Evolutionary conservation across 1,140 invertebrate genomes (phyloP), one percentile per base, ranked within the genome.

Genomic region (Pseudomyrmex pallidus): DNA sequence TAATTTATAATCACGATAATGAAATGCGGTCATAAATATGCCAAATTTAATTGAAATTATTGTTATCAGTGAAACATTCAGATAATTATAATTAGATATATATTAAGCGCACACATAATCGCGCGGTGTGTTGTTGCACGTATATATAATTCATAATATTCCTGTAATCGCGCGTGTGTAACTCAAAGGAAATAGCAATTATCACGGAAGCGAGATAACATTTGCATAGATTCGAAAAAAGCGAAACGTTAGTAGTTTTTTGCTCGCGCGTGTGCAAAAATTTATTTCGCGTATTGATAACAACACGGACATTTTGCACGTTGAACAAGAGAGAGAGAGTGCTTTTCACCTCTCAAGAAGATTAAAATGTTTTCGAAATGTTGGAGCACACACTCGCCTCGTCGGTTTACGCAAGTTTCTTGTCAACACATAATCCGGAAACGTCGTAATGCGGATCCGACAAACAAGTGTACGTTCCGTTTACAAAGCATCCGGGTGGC

Each of bases 281-380:
- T 35, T 35, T 35, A 54, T 9, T n/a, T 66, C 2, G 17, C 15
- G 3, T 59, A 78, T 46, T 67, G 35, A 17, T 50, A 35, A 25
- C 8, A 50, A 72, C 70, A 50, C 0, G 3, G 0, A 52, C 12
- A 13, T 80, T 57, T 77, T 68, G 63, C 20, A 70, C 64, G 59
- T 66, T 0, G 22, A 35, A 48, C 59, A 62, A 76, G 66, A 62
- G 67, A 80, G 59, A 73, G n/a, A n/a, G n/a, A n/a, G n/a, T 80
- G 56, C 56, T 48, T 52, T 83, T 85, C 35, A 59, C 25, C 73
- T 50, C 72, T 48, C 86, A 57, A 74, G 35, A 89, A 88, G 57
- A 86, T 86, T 76, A 88, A 89, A 85, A 85, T 85, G 66, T 84
- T 80, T 89, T 61, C 68, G 56, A 89, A 82, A 52, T 74, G 62